These are phyloP conservation scores for Motacilla alba DNA, from an alignment of 2,113 vertebrate species.

Conservation along the genomic window DNA sequence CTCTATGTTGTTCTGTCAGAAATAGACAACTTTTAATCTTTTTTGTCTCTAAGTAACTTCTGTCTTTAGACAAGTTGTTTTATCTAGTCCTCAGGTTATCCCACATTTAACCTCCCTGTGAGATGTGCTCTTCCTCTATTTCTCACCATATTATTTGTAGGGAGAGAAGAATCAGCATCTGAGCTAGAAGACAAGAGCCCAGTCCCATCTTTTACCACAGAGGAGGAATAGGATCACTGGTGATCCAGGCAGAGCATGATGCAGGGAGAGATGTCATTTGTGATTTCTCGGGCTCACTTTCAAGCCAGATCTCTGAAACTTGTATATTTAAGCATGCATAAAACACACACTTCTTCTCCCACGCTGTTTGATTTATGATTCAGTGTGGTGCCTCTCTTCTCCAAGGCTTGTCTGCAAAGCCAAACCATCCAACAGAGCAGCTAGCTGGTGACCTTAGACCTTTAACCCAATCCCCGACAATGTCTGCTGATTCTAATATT, in stretches of 20 bases:
- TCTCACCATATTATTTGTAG: background rate
- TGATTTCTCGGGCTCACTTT: background rate
- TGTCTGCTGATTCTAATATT: background rate
- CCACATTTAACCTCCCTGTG: background rate
- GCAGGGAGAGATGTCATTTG: background rate
- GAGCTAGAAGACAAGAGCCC: background rate
- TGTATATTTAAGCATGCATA: background rate
- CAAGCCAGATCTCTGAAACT: background rate
- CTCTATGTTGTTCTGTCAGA: background rate
- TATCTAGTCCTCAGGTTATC: background rate
- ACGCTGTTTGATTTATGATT: background rate
- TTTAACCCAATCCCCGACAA: background rate
- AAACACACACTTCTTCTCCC: background rate
- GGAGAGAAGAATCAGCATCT: background rate
- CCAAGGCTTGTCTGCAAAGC: background rate
- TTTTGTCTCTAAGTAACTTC: background rate
- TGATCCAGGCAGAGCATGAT: fast-evolving
- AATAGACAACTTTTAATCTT: background rate
- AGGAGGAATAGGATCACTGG: background rate
- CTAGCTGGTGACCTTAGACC: background rate
- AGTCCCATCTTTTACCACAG: background rate
- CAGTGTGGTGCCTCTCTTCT: background rate
- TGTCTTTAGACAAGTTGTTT: background rate
- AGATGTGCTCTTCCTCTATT: background rate
- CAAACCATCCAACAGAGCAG: background rate